phyloP scores from a whole-genome alignment of 1,140 invertebrate species.

The Steinernema khuongi region DNA sequence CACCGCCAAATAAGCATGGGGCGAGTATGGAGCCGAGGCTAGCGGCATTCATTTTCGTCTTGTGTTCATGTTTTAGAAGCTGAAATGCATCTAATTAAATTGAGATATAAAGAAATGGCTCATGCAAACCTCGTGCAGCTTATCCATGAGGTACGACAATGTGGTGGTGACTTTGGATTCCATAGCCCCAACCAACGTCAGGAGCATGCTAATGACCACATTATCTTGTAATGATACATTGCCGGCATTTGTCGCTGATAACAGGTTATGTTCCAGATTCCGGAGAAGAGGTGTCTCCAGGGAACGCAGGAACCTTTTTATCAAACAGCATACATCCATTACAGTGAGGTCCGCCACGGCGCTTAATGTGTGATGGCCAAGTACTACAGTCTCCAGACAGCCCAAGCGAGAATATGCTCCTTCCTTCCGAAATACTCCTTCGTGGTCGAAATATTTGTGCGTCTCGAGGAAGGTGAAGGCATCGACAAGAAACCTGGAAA shows the following conservation, averaged over 20 bases:
- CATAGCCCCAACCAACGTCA: background rate
- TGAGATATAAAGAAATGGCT: background rate
- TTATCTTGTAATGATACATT: background rate
- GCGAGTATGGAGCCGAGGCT: background rate
- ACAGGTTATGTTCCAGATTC: background rate
- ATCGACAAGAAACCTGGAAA: slow-evolving; percentile 22
- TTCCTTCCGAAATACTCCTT: slow-evolving; percentile 24
- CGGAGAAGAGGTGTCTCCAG: slow-evolving; percentile 20
- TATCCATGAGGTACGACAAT: background rate
- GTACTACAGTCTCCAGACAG: background rate
- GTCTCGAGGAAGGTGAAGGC: slow-evolving; percentile 24
- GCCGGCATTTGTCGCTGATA: background rate
- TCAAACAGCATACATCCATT: slow-evolving; percentile 22
- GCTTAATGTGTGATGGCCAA: background rate
- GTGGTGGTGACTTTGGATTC: background rate
- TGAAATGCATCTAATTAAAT: background rate
- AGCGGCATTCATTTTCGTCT: background rate
- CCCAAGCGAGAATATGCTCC: slow-evolving; percentile 13
- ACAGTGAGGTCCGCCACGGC: slow-evolving; percentile 14
- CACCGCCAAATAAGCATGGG: background rate
- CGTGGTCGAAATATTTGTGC: slow-evolving; percentile 12
- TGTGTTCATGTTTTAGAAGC: background rate
- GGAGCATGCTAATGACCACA: background rate
- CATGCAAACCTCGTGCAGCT: background rate
- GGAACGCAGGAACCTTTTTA: slow-evolving; percentile 22